These are phyloP conservation scores for Brenthis ino DNA, from an alignment of 2,888 invertebrate species.

Conservation along the genomic window DNA sequence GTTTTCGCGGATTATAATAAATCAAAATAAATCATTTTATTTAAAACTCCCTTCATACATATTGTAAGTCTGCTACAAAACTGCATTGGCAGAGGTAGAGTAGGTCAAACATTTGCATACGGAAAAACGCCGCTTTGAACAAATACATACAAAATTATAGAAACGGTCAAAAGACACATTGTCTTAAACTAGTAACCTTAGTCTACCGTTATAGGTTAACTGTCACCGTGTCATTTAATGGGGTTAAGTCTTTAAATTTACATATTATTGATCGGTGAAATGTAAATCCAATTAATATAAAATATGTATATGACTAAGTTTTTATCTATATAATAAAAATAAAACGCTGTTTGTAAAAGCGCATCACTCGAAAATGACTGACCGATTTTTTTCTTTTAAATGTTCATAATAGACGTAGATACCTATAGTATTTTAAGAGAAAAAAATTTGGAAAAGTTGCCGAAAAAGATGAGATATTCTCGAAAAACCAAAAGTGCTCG, in stretches of 20 bases:
- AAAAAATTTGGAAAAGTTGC: too few relatives aligned
- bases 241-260: slow-evolving; percentile 25
- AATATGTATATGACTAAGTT: not conserved
- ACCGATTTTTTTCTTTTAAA: not conserved
- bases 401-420: not conserved
- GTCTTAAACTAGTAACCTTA: slow-evolving; percentile 24
- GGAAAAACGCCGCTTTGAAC: slow-evolving; percentile 15
- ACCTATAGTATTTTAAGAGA: too few relatives aligned
- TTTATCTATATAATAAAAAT: not conserved
- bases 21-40: too few relatives aligned
- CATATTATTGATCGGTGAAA: slow-evolving; percentile 22
- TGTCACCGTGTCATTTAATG: slow-evolving; percentile 33
- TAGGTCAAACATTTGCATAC: slow-evolving; percentile 28
- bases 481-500: too few relatives aligned
- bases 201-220: slow-evolving; percentile 32
- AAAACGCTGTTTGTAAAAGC: not conserved
- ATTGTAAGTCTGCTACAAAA: slow-evolving; percentile 14
- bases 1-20: too few relatives aligned
- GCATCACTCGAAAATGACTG: not conserved
- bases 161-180: slow-evolving; percentile 14
- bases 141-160: slow-evolving; percentile 15
- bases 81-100: slow-evolving; percentile 7
- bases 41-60: not conserved
- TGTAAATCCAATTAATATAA: slow-evolving; percentile 2
- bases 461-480: too few relatives aligned